Evolutionary conservation across 2,113 vertebrate genomes (phyloP).

Genomic region (Alligator mississippiensis): DNA sequence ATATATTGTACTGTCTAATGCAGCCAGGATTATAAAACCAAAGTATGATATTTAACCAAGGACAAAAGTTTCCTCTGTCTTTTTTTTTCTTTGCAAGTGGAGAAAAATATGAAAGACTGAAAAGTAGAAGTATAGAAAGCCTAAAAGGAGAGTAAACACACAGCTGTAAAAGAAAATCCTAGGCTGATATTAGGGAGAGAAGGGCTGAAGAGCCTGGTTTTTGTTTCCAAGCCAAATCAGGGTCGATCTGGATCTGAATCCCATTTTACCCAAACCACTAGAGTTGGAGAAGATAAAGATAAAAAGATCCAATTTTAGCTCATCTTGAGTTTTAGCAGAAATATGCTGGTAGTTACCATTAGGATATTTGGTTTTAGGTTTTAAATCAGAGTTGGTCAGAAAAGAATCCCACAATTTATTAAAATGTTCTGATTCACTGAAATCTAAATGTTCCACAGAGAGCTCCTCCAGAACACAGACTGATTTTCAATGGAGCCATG

Average conservation of each 20-base stretch:
- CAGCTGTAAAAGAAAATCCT: neutral
- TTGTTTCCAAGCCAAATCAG: neutral
- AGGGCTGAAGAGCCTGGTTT: neutral
- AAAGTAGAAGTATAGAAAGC: neutral
- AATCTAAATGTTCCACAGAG: neutral
- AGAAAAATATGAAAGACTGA: neutral
- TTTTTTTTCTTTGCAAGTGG: neutral
- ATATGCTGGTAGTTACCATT: neutral
- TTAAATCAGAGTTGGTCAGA: neutral
- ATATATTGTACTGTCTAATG: neutral
- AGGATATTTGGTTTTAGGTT: neutral
- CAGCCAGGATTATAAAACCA: neutral
- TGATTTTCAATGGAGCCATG: neutral
- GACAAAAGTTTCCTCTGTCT: neutral
- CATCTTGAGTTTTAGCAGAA: neutral
- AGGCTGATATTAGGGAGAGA: neutral
- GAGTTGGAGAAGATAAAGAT: neutral
- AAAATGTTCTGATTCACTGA: neutral
- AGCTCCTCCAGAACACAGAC: neutral
- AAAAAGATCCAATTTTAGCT: neutral
- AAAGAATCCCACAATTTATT: neutral
- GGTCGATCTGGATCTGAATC: neutral
- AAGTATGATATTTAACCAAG: neutral
- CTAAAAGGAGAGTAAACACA: neutral
- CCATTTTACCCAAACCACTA: neutral